phyloP scores from a whole-genome alignment of 2,113 vertebrate genomes.

The Pan paniscus region DNA sequence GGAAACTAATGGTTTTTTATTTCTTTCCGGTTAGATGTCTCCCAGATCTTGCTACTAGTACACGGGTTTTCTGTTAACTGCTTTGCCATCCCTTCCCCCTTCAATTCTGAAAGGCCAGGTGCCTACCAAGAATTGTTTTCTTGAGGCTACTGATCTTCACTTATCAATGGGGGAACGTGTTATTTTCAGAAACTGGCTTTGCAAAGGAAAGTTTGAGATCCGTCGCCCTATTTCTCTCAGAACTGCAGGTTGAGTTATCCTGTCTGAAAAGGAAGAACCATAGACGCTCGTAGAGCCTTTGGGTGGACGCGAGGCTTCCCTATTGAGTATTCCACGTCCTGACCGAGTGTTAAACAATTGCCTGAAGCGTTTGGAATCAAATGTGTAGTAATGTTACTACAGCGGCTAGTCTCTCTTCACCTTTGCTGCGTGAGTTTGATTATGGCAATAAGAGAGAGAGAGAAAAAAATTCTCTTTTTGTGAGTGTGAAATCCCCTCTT shows the following conservation, averaged over 20 bases:
- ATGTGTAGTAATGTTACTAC: slow-evolving; percentile 42
- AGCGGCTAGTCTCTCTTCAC: not conserved
- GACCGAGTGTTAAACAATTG: slow-evolving; percentile 7
- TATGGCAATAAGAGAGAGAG: not conserved
- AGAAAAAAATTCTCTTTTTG: not conserved
- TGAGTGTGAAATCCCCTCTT: slow-evolving; percentile 43
- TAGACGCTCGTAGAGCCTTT: not conserved
- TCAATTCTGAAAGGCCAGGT: slow-evolving; percentile 8
- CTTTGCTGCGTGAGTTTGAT: not conserved
- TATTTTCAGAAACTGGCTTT: slow-evolving; percentile 43
- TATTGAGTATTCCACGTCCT: not conserved
- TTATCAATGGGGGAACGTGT: not conserved
- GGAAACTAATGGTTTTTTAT: slow-evolving; percentile 23
- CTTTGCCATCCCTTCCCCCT: not conserved
- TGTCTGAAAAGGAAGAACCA: not conserved
- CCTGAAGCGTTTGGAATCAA: slow-evolving; percentile 62
- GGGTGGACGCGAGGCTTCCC: not conserved
- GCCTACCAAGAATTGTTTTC: slow-evolving; percentile 5
- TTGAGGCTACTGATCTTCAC: not conserved
- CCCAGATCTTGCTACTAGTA: not conserved
- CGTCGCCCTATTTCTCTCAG: slow-evolving; percentile 41
- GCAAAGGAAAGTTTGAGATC: slow-evolving; percentile 76
- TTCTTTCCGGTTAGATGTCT: not conserved
- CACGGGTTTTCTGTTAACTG: not conserved
- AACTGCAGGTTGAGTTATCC: not conserved